Conservation (phyloP, 2,797 vertebrate genomes). For the Micrastur ruficollis region DNA sequence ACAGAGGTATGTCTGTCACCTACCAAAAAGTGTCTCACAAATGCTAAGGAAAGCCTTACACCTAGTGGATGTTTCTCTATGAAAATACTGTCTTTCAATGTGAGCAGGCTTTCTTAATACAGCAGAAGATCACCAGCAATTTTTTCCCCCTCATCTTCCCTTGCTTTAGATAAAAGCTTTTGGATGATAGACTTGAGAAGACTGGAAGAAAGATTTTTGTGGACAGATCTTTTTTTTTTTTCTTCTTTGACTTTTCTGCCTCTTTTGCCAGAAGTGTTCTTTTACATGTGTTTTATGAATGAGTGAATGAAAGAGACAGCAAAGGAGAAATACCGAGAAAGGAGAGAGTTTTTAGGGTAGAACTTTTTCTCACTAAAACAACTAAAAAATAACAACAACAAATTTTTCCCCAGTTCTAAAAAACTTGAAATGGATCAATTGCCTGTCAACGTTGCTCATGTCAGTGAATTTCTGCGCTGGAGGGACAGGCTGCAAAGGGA, state of each 20-base stretch:
- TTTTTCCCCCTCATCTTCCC: neutral
- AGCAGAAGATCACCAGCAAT: neutral
- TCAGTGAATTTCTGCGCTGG: neutral
- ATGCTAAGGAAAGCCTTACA: neutral
- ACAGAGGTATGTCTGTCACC: neutral
- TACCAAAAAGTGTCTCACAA: neutral
- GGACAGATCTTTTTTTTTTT: neutral
- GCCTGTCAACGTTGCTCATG: accelerated
- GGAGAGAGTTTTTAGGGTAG: neutral
- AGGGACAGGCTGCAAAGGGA: neutral
- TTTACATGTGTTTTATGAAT: neutral
- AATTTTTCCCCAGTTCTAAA: neutral
- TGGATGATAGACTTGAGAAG: neutral
- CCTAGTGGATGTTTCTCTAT: neutral
- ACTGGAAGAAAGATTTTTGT: neutral
- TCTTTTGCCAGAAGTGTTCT: neutral
- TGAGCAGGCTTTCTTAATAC: neutral
- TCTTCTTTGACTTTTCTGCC: neutral
- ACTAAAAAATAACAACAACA: neutral
- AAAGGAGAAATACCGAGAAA: neutral
- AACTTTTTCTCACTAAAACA: neutral
- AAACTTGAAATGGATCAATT: neutral
- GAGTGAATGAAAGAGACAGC: neutral
- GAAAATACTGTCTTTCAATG: neutral
- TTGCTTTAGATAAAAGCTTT: neutral